Conservation (phyloP, 2,113 vertebrate genomes). For the Lagopus muta region DNA sequence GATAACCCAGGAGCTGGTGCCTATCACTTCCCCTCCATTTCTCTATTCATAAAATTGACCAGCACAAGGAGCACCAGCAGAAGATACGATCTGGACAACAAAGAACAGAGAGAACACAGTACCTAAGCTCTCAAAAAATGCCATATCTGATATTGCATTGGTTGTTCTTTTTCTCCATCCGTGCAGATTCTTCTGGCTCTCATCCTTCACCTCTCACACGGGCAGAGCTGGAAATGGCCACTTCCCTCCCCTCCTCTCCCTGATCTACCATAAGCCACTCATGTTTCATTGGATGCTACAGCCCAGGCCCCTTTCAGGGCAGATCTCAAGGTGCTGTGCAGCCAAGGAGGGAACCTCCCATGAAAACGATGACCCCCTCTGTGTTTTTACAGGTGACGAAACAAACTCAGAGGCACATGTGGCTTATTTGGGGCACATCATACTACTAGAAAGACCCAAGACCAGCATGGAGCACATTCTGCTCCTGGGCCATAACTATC, state of each 20-base stretch:
- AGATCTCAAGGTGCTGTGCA: neutral
- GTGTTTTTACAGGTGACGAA: neutral
- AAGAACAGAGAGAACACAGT: slow-evolving; percentile 1
- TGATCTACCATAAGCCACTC: neutral
- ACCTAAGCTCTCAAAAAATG: neutral
- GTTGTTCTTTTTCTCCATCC: neutral
- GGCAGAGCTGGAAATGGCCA: neutral
- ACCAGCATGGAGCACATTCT: neutral
- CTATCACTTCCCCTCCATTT: neutral
- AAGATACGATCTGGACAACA: neutral
- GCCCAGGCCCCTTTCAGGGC: neutral
- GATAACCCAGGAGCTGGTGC: neutral
- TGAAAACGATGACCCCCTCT: neutral
- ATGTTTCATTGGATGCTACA: neutral
- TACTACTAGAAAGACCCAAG: neutral
- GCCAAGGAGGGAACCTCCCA: neutral
- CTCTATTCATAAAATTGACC: neutral
- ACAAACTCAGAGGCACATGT: neutral
- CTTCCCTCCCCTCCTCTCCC: neutral
- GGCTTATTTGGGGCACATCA: neutral
- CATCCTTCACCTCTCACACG: neutral
- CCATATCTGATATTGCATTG: neutral
- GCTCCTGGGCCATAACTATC: neutral
- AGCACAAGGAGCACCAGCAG: neutral
- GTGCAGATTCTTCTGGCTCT: neutral